Percentiles rank a stretch among this genome's conserved stretches.
Evolutionary conservation across 2,797 vertebrate genomes (phyloP).

Genomic region (Dryobates pubescens): DNA sequence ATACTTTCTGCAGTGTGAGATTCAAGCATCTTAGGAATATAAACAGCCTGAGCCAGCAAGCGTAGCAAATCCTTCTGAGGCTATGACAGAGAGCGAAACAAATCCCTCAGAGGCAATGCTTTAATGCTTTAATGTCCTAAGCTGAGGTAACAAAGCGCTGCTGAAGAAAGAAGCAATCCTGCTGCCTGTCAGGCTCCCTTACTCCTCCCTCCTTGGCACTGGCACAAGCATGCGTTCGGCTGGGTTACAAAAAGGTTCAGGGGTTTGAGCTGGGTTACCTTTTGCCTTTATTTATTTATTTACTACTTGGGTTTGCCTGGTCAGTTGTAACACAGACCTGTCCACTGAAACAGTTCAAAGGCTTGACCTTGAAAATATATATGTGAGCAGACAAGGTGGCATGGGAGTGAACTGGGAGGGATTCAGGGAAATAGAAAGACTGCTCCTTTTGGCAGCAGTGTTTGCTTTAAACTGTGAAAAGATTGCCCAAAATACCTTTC

Average conservation of each 20-base stretch:
- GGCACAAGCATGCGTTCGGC: accelerated
- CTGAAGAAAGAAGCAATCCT: not conserved
- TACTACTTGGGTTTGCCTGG: not conserved
- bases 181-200: not conserved
- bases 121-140: not conserved
- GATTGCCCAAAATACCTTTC: not conserved
- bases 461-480: slow-evolving; percentile 4
- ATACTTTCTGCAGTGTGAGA: not conserved
- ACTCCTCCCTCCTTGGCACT: not conserved
- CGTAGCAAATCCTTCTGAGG: not conserved
- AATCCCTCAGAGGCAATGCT: not conserved
- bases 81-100: not conserved
- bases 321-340: slow-evolving; percentile 18
- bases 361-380: not conserved
- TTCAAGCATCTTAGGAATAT: not conserved
- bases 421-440: not conserved
- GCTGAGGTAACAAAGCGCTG: not conserved
- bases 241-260: not conserved
- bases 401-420: not conserved
- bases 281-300: not conserved
- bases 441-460: not conserved
- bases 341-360: not conserved
- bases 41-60: not conserved
- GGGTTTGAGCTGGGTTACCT: not conserved
- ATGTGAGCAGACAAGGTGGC: not conserved